These are phyloP conservation scores for Scomber scombrus DNA, from an alignment of 2,113 vertebrate species.

Conservation along the genomic window DNA sequence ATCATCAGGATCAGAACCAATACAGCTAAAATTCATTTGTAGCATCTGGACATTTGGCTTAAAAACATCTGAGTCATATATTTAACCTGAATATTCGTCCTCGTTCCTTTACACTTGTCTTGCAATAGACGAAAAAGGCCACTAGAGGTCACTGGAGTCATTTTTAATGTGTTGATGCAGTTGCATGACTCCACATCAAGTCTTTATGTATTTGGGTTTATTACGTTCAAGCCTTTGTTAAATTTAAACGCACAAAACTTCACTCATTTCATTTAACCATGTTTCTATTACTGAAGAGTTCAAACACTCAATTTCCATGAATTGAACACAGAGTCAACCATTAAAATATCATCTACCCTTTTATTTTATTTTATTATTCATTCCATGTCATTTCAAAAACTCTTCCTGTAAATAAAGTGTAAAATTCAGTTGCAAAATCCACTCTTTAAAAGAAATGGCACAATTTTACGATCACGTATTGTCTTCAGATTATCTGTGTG, in stretches of 20 bases:
- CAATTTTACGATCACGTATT: slow-evolving; percentile 12
- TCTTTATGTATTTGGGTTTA: neutral
- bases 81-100: slow-evolving; percentile 14
- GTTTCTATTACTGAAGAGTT: neutral
- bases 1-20: too few species aligned
- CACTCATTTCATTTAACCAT: neutral
- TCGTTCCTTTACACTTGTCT: neutral
- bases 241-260: slow-evolving; percentile 14
- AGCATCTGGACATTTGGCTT: too few species aligned
- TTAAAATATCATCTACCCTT: neutral
- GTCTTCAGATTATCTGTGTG: slow-evolving; percentile 13
- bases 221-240: slow-evolving; percentile 8
- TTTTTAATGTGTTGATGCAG: neutral
- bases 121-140: slow-evolving; percentile 8
- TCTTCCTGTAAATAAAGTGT: neutral
- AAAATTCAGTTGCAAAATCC: neutral
- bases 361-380: neutral
- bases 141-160: slow-evolving; percentile 66
- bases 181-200: neutral
- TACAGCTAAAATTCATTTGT: too few species aligned
- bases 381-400: neutral
- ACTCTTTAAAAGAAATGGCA: neutral
- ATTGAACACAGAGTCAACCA: neutral
- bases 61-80: too few species aligned
- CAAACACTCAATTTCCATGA: neutral